Evolutionary conservation across 1,140 invertebrate genomes (phyloP), one percentile per base, ranked within the genome.

Genomic region (Trinorchestia longiramus): DNA sequence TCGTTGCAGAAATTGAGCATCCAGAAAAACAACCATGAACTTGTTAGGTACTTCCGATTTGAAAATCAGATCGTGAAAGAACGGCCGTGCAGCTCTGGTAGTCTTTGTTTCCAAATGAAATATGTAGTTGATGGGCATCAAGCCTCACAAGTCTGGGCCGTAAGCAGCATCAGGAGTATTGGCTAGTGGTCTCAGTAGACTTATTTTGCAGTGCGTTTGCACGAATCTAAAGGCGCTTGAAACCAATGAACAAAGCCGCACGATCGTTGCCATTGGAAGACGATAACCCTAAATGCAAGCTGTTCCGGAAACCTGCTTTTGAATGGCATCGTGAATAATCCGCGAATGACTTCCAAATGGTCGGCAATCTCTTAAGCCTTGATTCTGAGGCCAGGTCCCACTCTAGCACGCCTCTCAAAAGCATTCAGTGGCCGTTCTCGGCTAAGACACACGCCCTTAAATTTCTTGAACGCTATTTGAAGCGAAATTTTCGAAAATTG

Each of bases 251-350:
- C 88, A 90, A 90, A 90, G 88, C 88, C 43, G 88, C 88, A 90
- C n/a, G n/a, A 90, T 90, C 88, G 88, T 90, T 42, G 43, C 88
- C 88, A 90, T 90, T 90, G 88, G 88, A 90, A 90, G 88, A 90
- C 88, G 88, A 90, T 90, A 90, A 90, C 88, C 88, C 42, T 90
- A 90, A 90, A 90, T 90, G 88, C 88, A 90, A 90, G 88, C 88
- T 90, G n/a, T 90, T 90, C 88, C 88, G 43, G 43, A 43, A 47
- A 94, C 43, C 92, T 94, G 92, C 92, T 47, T 94, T 94, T 94
- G 92, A 94, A 94, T 94, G 92, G 92, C 43, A 43, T 94, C 92
- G 92, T 94, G 92, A 40, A 94, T 94, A 94, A 94, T 94, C 43
- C 92, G 43, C 41, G 44, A 94, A 43, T 94, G 92, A 94, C 92